Base-by-base conservation (phyloP, 2,113 vertebrate genomes). In the Triplophysa tibetana region DNA sequence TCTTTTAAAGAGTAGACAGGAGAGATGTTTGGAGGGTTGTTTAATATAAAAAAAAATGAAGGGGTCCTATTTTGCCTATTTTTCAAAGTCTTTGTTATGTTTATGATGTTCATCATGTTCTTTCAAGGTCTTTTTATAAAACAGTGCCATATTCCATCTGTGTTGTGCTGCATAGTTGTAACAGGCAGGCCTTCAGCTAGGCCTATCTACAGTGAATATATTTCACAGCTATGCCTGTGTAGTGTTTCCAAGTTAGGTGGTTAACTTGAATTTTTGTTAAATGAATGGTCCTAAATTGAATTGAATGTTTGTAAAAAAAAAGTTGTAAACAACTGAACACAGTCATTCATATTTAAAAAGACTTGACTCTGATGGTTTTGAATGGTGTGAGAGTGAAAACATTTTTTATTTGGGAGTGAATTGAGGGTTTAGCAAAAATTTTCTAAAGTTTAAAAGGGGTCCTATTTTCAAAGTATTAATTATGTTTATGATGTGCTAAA, bases 141-240 rank as follows among this genome's bases (percentile, higher is more conserved):
- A 65, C 50, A 12, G 79, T 81, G 79, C 70, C 79, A 81, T 68
- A 61, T 68, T 68, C 17, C 64, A 43, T 61, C 61, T 29, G 26
- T 70, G 45, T 69, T 29, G 14, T 75, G 16, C 41, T 64, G 24
- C 38, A 45, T 43, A 33, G 73, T 63, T 75, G 16, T 77, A 38
- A 54, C 43, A 54, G 74, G 21, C 70, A 62, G 62, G 14, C 5
- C 41, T 48, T 62, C 58, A 48, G 21, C 38, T 19, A 3, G 26
- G 2, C 3, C 26, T 29, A 41, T 45, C 38, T n/a, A 50, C 48
- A 50, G 48, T 2, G 3, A 26, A n/a, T 13, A 26, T 17, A 61
- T 74, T 45, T 74, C 70, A 61, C 16, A 45, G 41, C 62, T 66
- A 50, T 43, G 48, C 19, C 48, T 60, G 10, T 45, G 52, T 41